phyloP scores from a whole-genome alignment of 2,113 vertebrate species.

The human region DNA sequence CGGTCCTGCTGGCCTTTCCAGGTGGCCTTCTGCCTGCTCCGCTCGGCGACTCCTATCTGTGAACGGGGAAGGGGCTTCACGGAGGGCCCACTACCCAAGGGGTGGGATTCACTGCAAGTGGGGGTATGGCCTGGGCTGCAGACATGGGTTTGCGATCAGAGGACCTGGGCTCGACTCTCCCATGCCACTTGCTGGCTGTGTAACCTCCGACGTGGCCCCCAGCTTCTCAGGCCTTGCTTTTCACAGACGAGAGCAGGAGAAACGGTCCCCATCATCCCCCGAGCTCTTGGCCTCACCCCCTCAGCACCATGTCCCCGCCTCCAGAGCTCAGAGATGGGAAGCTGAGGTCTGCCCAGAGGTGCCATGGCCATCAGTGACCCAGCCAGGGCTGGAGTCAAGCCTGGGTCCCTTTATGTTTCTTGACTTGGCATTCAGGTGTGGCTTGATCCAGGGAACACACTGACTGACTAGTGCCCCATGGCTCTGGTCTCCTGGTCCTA shows the following conservation, averaged over 20 bases:
- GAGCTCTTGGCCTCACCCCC: neutral
- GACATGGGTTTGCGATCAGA: neutral
- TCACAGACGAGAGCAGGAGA: neutral
- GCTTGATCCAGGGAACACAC: neutral
- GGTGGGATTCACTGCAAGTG: neutral
- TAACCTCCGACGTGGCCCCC: neutral
- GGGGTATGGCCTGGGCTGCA: neutral
- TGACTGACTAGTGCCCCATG: neutral
- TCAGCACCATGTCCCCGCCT: neutral
- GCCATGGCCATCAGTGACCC: neutral
- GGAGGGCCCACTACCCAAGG: rapidly evolving
- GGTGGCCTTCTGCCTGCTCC: neutral
- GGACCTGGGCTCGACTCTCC: neutral
- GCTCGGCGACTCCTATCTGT: neutral
- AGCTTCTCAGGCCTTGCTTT: neutral
- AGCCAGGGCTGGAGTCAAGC: neutral
- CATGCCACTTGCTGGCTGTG: neutral
- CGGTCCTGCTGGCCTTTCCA: neutral
- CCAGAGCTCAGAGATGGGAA: neutral
- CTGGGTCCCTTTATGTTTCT: neutral
- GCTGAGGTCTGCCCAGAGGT: too few relatives aligned
- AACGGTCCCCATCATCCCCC: neutral
- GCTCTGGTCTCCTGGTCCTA: neutral
- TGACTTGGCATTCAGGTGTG: neutral
- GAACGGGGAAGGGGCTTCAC: neutral